phyloP scores from a whole-genome alignment of 1,140 invertebrate species.

The Sinella curviseta region DNA sequence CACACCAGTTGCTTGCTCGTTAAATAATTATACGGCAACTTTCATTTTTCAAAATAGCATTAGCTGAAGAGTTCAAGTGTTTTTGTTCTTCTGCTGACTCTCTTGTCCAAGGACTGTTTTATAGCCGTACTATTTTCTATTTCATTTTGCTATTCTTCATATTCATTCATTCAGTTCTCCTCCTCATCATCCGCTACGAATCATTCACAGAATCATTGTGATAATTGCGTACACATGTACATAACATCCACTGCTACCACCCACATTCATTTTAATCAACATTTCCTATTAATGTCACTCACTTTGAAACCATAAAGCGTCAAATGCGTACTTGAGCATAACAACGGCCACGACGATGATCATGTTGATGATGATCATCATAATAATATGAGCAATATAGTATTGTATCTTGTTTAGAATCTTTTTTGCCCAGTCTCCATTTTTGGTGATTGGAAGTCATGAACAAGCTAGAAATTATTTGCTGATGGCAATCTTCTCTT shows the following conservation, averaged over 20 bases:
- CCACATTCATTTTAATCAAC: slow-evolving; percentile 8
- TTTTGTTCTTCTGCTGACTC: too few relatives aligned
- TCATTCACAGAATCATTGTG: too few relatives aligned
- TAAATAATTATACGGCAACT: too few relatives aligned
- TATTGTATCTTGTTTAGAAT: not conserved
- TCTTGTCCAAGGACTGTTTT: too few relatives aligned
- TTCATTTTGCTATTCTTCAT: too few relatives aligned
- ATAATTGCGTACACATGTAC: not conserved
- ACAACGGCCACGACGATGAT: too few relatives aligned
- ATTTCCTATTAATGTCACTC: slow-evolving; percentile 7
- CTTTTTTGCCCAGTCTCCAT: slow-evolving; percentile 2
- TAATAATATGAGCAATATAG: not conserved
- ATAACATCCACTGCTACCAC: not conserved
- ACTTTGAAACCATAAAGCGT: slow-evolving; percentile 7
- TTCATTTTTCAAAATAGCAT: too few relatives aligned
- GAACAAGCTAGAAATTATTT: not conserved
- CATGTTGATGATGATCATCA: not conserved
- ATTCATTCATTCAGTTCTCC: not conserved
- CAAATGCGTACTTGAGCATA: too few relatives aligned
- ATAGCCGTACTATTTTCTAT: too few relatives aligned
- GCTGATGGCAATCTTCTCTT: slow-evolving; percentile 6
- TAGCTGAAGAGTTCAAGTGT: too few relatives aligned
- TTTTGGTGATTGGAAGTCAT: not conserved
- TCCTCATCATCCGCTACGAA: too few relatives aligned
- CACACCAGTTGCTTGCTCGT: too few relatives aligned